Percentiles rank a stretch among this genome's conserved stretches.
These are phyloP conservation scores for Ianthella basta DNA, from an alignment of 37 sponge, comb jelly and placozoan species.

Conservation along the genomic window DNA sequence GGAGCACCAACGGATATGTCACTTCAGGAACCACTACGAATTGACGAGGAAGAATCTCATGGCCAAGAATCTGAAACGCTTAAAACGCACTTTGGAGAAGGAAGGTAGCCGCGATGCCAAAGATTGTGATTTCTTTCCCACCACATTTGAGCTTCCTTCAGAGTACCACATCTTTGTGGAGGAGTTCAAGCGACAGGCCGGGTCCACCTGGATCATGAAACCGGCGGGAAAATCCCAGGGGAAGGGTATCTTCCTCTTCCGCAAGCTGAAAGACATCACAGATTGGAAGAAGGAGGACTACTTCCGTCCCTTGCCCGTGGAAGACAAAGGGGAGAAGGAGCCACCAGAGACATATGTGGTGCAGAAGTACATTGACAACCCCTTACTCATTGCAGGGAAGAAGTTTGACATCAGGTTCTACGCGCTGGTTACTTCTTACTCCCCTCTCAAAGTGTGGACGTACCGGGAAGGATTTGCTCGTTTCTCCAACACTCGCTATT, in stretches of 20 bases:
- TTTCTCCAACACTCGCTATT: constrained; percentile 94
- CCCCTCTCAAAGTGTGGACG: constrained; percentile 94
- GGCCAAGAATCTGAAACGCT: constrained; percentile 94
- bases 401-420: constrained; percentile 98
- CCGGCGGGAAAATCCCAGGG: constrained; percentile 99
- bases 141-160: constrained; percentile 97
- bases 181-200: constrained; percentile 93
- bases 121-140: constrained; percentile 96
- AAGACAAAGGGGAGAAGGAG: constrained; percentile 81
- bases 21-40: constrained; percentile 99
- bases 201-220: constrained; percentile 99
- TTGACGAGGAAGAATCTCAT: constrained; percentile 95
- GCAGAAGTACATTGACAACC: constrained; percentile 94
- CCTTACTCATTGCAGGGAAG: constrained; percentile 94
- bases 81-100: constrained; percentile 84
- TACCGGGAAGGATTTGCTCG: constrained; percentile 98
- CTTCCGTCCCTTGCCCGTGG: constrained; percentile 59
- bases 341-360: constrained; percentile 98
- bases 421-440: constrained; percentile 92
- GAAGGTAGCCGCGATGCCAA: constrained; percentile 79
- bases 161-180: constrained; percentile 99
- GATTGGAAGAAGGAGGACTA: constrained; percentile 98
- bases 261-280: constrained; percentile 97
- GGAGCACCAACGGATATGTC: constrained; percentile 94
- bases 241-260: constrained; percentile 97